Evolutionary conservation across 1,140 invertebrate genomes (phyloP).

Genomic region (Scaptomyza pallida): DNA sequence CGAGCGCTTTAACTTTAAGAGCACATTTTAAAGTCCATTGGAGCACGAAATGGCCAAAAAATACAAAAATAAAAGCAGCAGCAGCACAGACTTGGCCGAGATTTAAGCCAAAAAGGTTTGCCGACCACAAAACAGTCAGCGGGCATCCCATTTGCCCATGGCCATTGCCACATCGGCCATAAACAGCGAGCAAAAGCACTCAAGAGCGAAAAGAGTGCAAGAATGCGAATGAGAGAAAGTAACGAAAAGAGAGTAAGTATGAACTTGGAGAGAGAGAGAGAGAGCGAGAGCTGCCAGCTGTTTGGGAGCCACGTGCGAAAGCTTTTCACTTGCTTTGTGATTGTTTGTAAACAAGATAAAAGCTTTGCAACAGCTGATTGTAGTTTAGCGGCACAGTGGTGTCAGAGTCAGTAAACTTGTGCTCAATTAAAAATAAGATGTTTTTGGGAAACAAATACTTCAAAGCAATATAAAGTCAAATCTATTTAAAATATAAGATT

Average conservation of each 20-base stretch:
- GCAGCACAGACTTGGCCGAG: constrained; percentile 23
- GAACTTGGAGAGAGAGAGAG: no score
- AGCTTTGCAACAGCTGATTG: constrained; percentile 50
- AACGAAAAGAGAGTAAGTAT: neutral
- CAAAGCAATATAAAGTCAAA: no score
- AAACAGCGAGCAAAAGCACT: constrained; percentile 1
- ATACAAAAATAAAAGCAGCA: no score
- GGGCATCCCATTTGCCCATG: constrained; percentile 11
- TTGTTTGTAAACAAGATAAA: constrained; percentile 73
- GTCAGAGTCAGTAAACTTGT: neutral
- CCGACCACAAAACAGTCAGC: constrained; percentile 28
- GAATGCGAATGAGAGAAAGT: neutral
- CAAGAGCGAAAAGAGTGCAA: constrained; percentile 20
- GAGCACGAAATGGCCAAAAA: constrained; percentile 59
- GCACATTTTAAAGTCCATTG: constrained; percentile 63
- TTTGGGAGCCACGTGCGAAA: constrained; percentile 33
- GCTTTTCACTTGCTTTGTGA: constrained; percentile 41
- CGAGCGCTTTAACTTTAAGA: constrained; percentile 44
- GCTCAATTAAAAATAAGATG: neutral
- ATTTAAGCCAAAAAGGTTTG: constrained; percentile 46
- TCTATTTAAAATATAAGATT: no score
- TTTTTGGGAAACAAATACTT: no score
- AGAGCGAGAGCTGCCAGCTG: constrained; percentile 23
- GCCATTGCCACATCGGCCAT: constrained; percentile 34
- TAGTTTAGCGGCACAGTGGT: constrained; percentile 39